Evolutionary conservation across 2,888 invertebrate species (phyloP).

Genomic region (Limnephilus marmoratus): DNA sequence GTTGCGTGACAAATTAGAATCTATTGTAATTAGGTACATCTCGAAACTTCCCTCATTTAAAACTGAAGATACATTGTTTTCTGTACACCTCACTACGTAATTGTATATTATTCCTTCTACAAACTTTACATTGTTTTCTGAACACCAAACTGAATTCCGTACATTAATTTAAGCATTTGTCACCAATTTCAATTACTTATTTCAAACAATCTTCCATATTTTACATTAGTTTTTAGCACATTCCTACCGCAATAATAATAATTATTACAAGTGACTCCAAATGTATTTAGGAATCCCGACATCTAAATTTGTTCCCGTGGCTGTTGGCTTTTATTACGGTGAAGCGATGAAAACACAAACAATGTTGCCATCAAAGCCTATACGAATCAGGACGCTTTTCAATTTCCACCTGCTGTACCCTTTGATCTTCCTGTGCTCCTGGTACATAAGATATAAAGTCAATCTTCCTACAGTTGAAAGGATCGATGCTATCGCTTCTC

Average conservation of each 20-base stretch:
- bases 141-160: too few relatives aligned
- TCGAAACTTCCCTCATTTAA: not conserved
- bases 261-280: not conserved
- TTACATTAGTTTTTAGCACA: not conserved
- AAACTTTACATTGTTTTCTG: too few relatives aligned
- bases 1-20: not conserved
- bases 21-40: not conserved
- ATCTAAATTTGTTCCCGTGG: constrained; percentile 54
- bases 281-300: not conserved
- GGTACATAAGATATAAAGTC: constrained; percentile 45
- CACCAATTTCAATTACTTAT: not conserved
- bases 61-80: not conserved
- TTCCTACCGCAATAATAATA: not conserved
- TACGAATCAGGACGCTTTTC: constrained; percentile 63
- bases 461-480: constrained; percentile 47
- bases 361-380: constrained; percentile 60
- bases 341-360: constrained; percentile 60
- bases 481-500: constrained; percentile 9
- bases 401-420: constrained; percentile 56
- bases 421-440: constrained; percentile 59
- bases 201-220: not conserved
- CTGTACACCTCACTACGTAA: not conserved
- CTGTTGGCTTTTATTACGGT: constrained; percentile 58
- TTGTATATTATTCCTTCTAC: not conserved
- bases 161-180: not conserved